Evolutionary conservation across 2,113 vertebrate genomes (phyloP).

Genomic region (Haemorhous mexicanus): DNA sequence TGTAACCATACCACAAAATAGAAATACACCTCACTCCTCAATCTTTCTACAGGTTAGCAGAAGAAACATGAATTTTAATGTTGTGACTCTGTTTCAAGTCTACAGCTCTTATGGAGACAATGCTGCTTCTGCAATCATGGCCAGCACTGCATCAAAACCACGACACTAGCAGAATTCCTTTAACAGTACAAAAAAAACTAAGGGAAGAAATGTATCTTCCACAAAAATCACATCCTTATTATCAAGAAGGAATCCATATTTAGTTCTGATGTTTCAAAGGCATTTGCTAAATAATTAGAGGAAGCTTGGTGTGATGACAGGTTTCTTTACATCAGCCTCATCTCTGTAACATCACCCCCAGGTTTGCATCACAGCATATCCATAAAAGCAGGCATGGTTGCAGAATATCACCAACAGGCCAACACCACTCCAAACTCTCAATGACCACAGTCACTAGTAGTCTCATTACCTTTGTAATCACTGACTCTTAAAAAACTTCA

Average conservation of each 20-base stretch:
- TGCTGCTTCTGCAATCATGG: neutral
- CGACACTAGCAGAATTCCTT: neutral
- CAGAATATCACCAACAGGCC: neutral
- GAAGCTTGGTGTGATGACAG: neutral
- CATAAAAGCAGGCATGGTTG: neutral
- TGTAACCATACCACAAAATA: neutral
- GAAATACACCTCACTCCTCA: neutral
- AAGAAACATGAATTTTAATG: neutral
- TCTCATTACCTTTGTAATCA: neutral
- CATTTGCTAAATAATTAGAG: neutral
- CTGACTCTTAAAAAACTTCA: neutral
- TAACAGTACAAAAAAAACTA: neutral
- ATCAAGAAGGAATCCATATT: neutral
- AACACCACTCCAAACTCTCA: neutral
- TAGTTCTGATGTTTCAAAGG: neutral
- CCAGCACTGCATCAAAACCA: neutral
- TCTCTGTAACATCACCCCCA: neutral
- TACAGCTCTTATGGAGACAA: neutral
- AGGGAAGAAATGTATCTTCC: neutral
- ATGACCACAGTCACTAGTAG: neutral
- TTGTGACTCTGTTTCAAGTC: neutral
- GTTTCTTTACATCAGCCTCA: neutral
- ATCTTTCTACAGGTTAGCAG: neutral
- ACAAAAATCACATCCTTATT: neutral
- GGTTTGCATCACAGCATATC: rapidly evolving